phyloP scores from a whole-genome alignment of 1,140 invertebrate species.

The Platyscapa corneri region DNA sequence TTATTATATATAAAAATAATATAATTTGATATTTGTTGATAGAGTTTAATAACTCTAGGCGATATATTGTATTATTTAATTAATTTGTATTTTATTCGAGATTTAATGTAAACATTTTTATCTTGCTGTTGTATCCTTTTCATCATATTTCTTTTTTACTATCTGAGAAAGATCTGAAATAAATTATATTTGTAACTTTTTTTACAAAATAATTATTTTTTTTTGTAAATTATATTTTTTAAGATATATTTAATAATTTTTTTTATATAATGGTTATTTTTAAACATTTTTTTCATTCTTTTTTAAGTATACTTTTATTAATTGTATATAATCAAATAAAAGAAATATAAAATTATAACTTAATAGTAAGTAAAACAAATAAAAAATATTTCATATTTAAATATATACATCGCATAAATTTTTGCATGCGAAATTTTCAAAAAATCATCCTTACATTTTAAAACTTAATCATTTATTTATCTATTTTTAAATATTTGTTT shows the following conservation, averaged over 20 bases:
- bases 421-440: conserved; percentile 25
- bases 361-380: too few species aligned
- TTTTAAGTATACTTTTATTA: background rate
- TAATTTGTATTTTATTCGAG: background rate
- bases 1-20: too few species aligned
- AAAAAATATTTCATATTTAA: background rate
- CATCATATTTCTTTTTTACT: background rate
- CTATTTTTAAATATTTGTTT: conserved; percentile 44
- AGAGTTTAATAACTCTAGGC: background rate
- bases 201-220: too few species aligned
- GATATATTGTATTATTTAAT: background rate
- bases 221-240: too few species aligned
- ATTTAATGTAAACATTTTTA: background rate
- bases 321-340: background rate
- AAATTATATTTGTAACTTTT: too few species aligned
- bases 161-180: background rate
- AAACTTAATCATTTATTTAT: conserved; percentile 51
- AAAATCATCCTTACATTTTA: conserved; percentile 1
- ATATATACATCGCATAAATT: conserved; percentile 12
- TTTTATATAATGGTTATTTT: background rate
- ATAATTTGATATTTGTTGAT: too few species aligned
- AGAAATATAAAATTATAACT: background rate
- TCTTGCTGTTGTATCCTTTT: conserved; percentile 19
- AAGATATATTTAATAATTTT: background rate
- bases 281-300: background rate